Evolutionary conservation across 2,888 invertebrate genomes (phyloP).

Genomic region (Xestia xanthographa): DNA sequence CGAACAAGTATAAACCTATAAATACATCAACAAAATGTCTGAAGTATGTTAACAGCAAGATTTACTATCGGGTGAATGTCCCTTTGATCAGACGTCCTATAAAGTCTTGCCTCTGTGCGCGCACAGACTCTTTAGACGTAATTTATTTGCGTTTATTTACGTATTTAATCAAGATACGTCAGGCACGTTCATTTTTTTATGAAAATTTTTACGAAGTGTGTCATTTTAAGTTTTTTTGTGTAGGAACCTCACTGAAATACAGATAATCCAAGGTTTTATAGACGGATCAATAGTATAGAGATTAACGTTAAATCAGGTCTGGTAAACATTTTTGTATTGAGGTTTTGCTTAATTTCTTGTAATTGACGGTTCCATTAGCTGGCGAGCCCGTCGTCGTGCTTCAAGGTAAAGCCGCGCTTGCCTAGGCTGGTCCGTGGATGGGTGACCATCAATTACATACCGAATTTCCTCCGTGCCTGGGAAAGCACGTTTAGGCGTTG

Average conservation of each 20-base stretch:
- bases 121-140: slow-evolving; percentile 43
- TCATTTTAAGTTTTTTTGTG: slow-evolving; percentile 24
- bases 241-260: slow-evolving; percentile 22
- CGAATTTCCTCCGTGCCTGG: no score
- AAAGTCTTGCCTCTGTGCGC: slow-evolving; percentile 44
- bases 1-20: slow-evolving; percentile 16
- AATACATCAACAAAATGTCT: slow-evolving; percentile 66
- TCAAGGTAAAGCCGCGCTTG: no score
- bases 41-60: slow-evolving; percentile 27
- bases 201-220: background rate
- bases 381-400: no score
- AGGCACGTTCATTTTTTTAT: background rate
- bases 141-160: slow-evolving; percentile 53
- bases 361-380: background rate
- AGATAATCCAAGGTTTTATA: slow-evolving; percentile 11
- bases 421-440: no score
- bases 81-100: slow-evolving; percentile 63
- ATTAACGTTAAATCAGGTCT: slow-evolving; percentile 28
- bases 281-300: slow-evolving; percentile 25
- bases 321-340: slow-evolving; percentile 31
- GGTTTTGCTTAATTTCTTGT: background rate
- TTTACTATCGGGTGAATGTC: slow-evolving; percentile 38
- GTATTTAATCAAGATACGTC: slow-evolving; percentile 35
- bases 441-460: no score
- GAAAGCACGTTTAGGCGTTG: no score